A percentile compares a stretch with the other conserved stretches of the same genome.
Evolutionary conservation across 2,888 invertebrate genomes (phyloP).

Genomic region (Melieria picta): DNA sequence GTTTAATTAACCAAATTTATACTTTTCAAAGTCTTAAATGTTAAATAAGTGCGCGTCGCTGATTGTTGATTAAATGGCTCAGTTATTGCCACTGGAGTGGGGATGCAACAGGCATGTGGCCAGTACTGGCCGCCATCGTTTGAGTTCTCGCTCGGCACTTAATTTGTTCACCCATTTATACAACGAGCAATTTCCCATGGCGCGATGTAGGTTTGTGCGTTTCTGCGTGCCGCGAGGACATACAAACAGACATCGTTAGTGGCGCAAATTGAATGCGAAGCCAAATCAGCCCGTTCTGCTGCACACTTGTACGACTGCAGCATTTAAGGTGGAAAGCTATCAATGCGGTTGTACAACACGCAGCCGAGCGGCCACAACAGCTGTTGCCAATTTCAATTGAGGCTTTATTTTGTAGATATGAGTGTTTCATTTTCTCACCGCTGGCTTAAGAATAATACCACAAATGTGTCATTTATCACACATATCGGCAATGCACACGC

Average conservation of each 20-base stretch:
- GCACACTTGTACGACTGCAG: neutral
- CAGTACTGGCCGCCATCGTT: too few relatives aligned
- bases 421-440: conserved; percentile 7
- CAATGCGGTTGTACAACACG: neutral
- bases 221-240: too few relatives aligned
- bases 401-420: neutral
- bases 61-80: too few relatives aligned
- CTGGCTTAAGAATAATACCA: conserved; percentile 13
- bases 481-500: conserved; percentile 18
- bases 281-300: neutral
- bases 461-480: conserved; percentile 16
- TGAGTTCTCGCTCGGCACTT: too few relatives aligned
- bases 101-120: too few relatives aligned
- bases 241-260: neutral
- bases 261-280: neutral
- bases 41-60: too few relatives aligned
- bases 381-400: neutral
- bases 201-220: too few relatives aligned
- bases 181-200: too few relatives aligned
- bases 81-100: too few relatives aligned
- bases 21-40: too few relatives aligned
- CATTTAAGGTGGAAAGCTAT: neutral
- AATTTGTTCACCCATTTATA: too few relatives aligned
- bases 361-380: neutral
- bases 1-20: too few relatives aligned